These are phyloP conservation scores for Glareola pratincola DNA, from an alignment of 2,113 vertebrate species.

Conservation along the genomic window DNA sequence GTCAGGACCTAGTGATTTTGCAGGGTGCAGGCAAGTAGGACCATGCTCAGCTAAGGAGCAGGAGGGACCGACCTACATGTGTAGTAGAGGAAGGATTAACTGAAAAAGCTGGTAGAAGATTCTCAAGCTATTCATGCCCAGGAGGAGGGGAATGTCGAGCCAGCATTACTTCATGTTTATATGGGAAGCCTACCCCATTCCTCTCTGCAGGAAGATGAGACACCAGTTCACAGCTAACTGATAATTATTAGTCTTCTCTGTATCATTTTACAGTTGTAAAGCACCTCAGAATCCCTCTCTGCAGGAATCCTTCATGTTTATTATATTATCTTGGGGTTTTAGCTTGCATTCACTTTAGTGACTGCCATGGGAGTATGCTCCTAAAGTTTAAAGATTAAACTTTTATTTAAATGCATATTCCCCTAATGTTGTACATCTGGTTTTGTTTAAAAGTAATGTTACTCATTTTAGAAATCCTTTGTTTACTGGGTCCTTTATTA, in stretches of 20 bases:
- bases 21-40: background rate
- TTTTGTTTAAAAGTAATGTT: background rate
- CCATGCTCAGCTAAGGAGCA: background rate
- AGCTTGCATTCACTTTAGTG: background rate
- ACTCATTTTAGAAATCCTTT: background rate
- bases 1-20: background rate
- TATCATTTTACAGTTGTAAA: constrained; percentile 22
- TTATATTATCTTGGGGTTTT: background rate
- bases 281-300: background rate
- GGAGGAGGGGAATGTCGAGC: background rate
- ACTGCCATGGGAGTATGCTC: background rate
- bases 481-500: background rate
- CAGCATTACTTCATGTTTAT: background rate
- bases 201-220: background rate
- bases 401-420: constrained; percentile 7
- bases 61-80: background rate
- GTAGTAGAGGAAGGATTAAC: background rate
- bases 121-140: background rate
- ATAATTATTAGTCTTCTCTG: background rate
- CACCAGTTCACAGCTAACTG: background rate
- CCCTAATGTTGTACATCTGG: background rate
- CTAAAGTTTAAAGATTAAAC: background rate
- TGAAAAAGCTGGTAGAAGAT: background rate
- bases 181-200: background rate
- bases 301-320: background rate